Conservation (phyloP, 2,888 invertebrate species). For the Drosophila merina region DNA sequence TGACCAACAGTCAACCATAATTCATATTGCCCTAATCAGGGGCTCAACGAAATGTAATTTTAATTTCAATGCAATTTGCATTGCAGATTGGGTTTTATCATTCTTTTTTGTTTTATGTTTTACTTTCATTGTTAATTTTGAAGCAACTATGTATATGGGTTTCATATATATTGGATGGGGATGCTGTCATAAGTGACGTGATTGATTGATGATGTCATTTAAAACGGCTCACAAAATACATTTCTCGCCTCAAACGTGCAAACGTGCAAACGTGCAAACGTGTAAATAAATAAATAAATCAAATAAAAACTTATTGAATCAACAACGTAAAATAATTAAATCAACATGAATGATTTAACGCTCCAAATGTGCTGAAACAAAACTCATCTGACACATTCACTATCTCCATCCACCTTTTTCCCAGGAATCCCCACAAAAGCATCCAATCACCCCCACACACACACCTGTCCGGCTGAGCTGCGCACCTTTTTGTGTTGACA, state of each 20-base stretch:
- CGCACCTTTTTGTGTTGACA: constrained; percentile 68
- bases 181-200: constrained; percentile 56
- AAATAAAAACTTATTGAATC: constrained; percentile 70
- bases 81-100: constrained; percentile 12
- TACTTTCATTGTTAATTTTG: constrained; percentile 10
- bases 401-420: not conserved
- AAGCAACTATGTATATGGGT: constrained; percentile 1
- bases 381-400: constrained; percentile 48
- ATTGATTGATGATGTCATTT: constrained; percentile 74
- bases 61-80: constrained; percentile 53
- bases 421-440: constrained; percentile 11
- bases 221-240: constrained; percentile 56
- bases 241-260: constrained; percentile 39
- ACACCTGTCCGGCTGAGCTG: constrained; percentile 26
- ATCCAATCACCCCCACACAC: constrained; percentile 29
- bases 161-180: constrained; percentile 8
- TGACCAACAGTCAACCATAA: constrained; percentile 34
- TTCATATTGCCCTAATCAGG: constrained; percentile 53
- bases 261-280: constrained; percentile 52
- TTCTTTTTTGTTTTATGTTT: not conserved
- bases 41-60: constrained; percentile 59
- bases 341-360: constrained; percentile 79
- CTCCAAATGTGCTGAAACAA: constrained; percentile 68
- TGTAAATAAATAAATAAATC: constrained; percentile 74
- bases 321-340: constrained; percentile 77